phyloP scores from a whole-genome alignment of 2,113 vertebrate genomes.

The Tyrannus savana region DNA sequence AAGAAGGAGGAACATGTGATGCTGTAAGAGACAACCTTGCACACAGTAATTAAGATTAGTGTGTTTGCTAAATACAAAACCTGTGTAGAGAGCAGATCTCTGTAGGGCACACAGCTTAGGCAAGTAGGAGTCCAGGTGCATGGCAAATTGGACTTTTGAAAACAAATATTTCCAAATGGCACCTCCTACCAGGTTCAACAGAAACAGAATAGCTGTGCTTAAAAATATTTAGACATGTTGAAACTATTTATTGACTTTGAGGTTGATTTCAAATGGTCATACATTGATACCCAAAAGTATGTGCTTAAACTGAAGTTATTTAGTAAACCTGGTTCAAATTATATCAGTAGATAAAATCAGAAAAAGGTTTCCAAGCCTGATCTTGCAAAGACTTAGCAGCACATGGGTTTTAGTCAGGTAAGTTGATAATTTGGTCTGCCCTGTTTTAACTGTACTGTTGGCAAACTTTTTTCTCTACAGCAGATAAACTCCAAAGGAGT shows the following conservation, averaged over 20 bases:
- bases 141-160: not conserved
- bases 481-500: not conserved
- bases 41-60: not conserved
- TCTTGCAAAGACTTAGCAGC: not conserved
- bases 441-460: not conserved
- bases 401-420: not conserved
- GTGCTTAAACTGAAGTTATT: slow-evolving; percentile 28
- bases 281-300: not conserved
- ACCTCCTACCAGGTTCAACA: not conserved
- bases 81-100: not conserved
- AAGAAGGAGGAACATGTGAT: not conserved
- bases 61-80: not conserved
- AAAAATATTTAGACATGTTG: not conserved
- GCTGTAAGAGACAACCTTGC: not conserved
- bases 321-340: slow-evolving; percentile 4
- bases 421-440: not conserved
- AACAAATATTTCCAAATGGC: not conserved
- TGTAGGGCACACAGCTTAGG: not conserved
- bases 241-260: slow-evolving; percentile 27
- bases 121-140: not conserved
- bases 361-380: not conserved
- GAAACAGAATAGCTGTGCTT: not conserved
- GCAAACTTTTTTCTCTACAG: not conserved
- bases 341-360: not conserved
- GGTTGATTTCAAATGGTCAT: not conserved